Evolutionary conservation across 2,888 invertebrate genomes (phyloP).

Genomic region (Coelinius sp.): DNA sequence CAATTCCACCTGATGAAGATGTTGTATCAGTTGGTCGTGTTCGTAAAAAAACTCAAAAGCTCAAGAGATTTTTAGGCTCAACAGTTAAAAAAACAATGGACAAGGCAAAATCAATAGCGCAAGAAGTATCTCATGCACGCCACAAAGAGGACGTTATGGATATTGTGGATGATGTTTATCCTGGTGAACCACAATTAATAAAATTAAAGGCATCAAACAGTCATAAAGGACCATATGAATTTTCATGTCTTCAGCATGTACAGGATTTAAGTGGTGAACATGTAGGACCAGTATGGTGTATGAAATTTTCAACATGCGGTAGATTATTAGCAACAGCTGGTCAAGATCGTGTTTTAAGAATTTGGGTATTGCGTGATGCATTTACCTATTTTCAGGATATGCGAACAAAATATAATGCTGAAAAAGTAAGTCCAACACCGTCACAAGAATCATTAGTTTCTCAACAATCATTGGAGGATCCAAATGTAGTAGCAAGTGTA

Average conservation of each 20-base stretch:
- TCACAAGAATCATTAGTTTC: slow-evolving; percentile 93
- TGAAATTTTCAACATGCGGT: slow-evolving; percentile 98
- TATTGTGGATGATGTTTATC: slow-evolving; percentile 85
- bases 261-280: slow-evolving; percentile 89
- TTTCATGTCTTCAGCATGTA: slow-evolving; percentile 90
- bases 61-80: slow-evolving; percentile 87
- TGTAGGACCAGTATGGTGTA: slow-evolving; percentile 97
- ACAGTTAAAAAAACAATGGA: slow-evolving; percentile 93
- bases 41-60: slow-evolving; percentile 73
- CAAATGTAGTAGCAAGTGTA: slow-evolving; percentile 73
- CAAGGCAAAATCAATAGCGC: slow-evolving; percentile 91
- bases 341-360: slow-evolving; percentile 92
- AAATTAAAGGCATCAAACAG: slow-evolving; percentile 95
- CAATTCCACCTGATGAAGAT: slow-evolving; percentile 72
- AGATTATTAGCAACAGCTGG: slow-evolving; percentile 96
- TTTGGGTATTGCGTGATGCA: slow-evolving; percentile 95
- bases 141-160: slow-evolving; percentile 90
- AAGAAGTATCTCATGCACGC: slow-evolving; percentile 89
- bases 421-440: slow-evolving; percentile 92
- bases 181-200: slow-evolving; percentile 82
- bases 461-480: slow-evolving; percentile 79
- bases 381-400: slow-evolving; percentile 94
- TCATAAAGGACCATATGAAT: slow-evolving; percentile 98
- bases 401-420: slow-evolving; percentile 94
- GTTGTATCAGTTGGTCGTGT: slow-evolving; percentile 71